Evolutionary conservation across 2,113 vertebrate species (phyloP), one percentile per base, ranked within the genome.

Genomic region (Aphelocoma coerulescens): DNA sequence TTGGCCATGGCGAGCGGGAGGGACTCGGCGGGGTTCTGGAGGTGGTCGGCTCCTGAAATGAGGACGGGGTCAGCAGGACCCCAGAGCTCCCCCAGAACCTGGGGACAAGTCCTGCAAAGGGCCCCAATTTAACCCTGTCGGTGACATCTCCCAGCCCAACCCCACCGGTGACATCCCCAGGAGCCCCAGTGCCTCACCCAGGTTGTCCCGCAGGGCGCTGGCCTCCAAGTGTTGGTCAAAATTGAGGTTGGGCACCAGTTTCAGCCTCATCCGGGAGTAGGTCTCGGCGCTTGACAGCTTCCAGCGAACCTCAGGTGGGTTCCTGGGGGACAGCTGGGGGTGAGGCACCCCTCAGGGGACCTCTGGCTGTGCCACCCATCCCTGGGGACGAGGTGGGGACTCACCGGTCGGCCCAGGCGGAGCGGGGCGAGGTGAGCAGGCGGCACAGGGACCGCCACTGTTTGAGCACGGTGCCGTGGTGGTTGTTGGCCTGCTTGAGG

Each of bases 261-360:
- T 99, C 73, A 99, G 97, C 43, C 99, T 98, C 99, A 99, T 99
- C 62, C 99, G 98, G 7, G 99, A 99, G 92, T 99, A 99, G 1
- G 99, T 99, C 97, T 99, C 99, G 0, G 98, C 99, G 0, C 94
- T 98, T 1, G 99, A 99, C 71, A 99, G 87, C 89, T 99, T 99
- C 98, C 98, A 99, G 71, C 95, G 98, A 24, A 98, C 98, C 79
- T 98, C 95, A 0, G 98, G 96, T 1, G 98, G 98, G 91, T 98
- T 96, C 93, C 99, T 99, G 91, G 3, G 79, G 80, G n/a, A 10
- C 14, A 2, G 39, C 9, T 0, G 4, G 17, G 33, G 7, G 9
- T 90, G 48, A 91, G 75, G 5, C 37, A 22, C 39, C 20, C 33
- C 0, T 37, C 35, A 37, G 1, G 20, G 35, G 10, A 66, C 7